Base-by-base conservation (phyloP, 2,888 invertebrate species). In the Heteromyza rotundicornis region DNA sequence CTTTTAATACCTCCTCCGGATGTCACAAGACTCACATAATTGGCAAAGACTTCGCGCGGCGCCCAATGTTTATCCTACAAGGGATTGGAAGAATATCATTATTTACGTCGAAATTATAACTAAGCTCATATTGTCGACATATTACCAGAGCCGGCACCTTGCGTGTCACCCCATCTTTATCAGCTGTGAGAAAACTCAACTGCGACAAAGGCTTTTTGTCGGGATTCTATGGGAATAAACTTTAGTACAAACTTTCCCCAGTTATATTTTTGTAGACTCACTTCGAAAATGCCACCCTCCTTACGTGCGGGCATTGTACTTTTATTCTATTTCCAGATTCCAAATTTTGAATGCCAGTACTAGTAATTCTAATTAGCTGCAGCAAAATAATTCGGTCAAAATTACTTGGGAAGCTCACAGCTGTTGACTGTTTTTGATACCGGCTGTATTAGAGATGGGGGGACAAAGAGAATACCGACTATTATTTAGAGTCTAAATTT, bases 1-100 rank as follows among this genome's bases (percentile, higher is more conserved):
- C 86, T 78, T 62, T 86, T 85, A 1, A 83, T 65, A 1, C 84
- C 84, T 62, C 85, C 85, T 2, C 84, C 84, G 1, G 78, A 72
- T 3, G 74, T 69, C 12, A 79, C 69, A 23, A 80, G 64, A 50
- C 78, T 77, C 57, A 64, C 44, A 23, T 81, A 81, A 47, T 52
- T 69, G 2, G 62, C 60, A 32, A 80, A 80, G 1, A 64, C 61
- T 10, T 70, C 70, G 2, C 72, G 73, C 0, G 68, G 63, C 1
- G 68, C 66, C 80, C 79, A 78, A 52, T 75, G 66, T 62, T 72
- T 70, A 65, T 77, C 69, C 80, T 80, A 47, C 14, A 62, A n/a
- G n/a, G 54, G n/a, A 10, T n/a, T n/a, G n/a, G n/a, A n/a, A n/a
- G n/a, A n/a, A n/a, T n/a, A n/a, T n/a, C n/a, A n/a, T n/a, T n/a